Base-by-base conservation (phyloP, 2,797 vertebrate species). In the Ispidina lecontei region DNA sequence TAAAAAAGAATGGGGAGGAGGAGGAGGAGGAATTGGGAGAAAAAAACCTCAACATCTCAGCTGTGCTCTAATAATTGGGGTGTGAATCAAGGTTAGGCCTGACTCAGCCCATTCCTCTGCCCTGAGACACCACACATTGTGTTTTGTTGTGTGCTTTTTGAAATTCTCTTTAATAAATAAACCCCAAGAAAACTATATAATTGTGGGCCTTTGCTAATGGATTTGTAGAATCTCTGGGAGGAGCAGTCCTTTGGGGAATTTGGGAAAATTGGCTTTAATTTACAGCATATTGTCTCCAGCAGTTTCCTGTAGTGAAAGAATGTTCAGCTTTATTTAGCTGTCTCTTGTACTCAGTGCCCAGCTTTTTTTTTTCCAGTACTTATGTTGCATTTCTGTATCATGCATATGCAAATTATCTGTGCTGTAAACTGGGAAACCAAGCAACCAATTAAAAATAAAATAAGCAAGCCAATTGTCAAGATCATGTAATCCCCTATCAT, bases 211-310 rank as follows among this genome's bases (percentile, higher is more conserved):
- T 82, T 75, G 47, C 49, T 83, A 46, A 89, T 63, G 73, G 51
- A 64, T 91, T 58, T 91, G 46, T 77, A 33, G 41, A 49, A 31
- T 56, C 43, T 73, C 28, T 21, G 25, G n/a, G 75, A 95, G 69
- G n/a, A 86, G 37, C 35, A 80, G 14, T 67, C 33, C 56, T 79
- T 90, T 16, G 74, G 88, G 72, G 76, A 93, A 76, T 87, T 82
- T 21, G 60, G 87, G 74, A 89, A 69, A 89, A 76, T 74, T 65
- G 12, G 47, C 60, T 91, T 90, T 78, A 58, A 87, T 87, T 91
- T 91, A 59, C 63, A 91, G 60, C 69, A 63, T 17, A 5, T 75
- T 92, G 71, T 89, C 64, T 79, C 56, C 35, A 87, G 63, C 84
- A 79, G 47, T 87, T 91, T 83, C 43, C 79, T 72, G 47, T 39